These are phyloP conservation scores for Slavum lentiscoides DNA, from an alignment of 2,888 invertebrate species.

Conservation along the genomic window DNA sequence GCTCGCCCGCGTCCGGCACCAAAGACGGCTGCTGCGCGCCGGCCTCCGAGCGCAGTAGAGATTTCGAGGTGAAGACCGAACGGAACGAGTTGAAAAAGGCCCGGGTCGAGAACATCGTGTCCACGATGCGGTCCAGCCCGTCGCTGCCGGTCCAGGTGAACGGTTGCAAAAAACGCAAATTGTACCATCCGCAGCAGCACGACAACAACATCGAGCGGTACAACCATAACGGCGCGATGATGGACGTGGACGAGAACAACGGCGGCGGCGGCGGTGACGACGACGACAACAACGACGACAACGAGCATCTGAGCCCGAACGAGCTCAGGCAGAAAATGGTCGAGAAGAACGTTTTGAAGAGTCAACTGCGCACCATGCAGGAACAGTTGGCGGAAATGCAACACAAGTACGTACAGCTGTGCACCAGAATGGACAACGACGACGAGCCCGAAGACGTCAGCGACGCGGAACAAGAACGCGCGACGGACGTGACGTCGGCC, in stretches of 20 bases:
- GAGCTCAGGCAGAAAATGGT: slow-evolving; percentile 82
- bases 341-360: slow-evolving; percentile 83
- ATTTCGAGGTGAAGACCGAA: slow-evolving; percentile 55
- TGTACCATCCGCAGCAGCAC: slow-evolving; percentile 94
- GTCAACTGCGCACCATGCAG: slow-evolving; percentile 83
- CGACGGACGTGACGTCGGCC: slow-evolving; percentile 61
- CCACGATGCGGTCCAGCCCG: slow-evolving; percentile 87
- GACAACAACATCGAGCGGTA: slow-evolving; percentile 64
- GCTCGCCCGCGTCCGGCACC: slow-evolving; percentile 35
- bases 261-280: slow-evolving; percentile 63
- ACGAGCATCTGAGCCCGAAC: slow-evolving; percentile 75
- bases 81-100: slow-evolving; percentile 80
- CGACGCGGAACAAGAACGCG: slow-evolving; percentile 66
- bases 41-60: slow-evolving; percentile 30
- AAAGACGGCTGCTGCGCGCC: neutral
- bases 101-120: slow-evolving; percentile 92
- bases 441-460: slow-evolving; percentile 37
- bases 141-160: slow-evolving; percentile 71
- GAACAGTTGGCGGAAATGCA: slow-evolving; percentile 89
- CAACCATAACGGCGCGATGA: slow-evolving; percentile 8
- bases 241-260: slow-evolving; percentile 63
- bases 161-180: slow-evolving; percentile 93
- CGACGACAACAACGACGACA: slow-evolving; percentile 69
- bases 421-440: slow-evolving; percentile 74
- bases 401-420: slow-evolving; percentile 84